Conservation (phyloP, 2,888 invertebrate species). For the Epinotia demarniana region DNA sequence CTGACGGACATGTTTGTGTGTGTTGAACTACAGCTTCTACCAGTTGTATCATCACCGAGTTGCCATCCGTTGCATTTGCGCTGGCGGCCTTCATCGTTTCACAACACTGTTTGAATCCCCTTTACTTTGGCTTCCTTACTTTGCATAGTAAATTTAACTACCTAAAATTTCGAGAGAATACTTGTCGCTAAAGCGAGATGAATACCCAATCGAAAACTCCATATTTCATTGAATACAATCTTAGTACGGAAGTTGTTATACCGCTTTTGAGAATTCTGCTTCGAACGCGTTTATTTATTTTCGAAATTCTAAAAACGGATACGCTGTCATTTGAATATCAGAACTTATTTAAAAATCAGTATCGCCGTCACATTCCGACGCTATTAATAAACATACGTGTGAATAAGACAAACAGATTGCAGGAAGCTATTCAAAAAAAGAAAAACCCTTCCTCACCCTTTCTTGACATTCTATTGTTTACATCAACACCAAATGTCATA, state of each 20-base stretch:
- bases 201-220: neutral
- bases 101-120: conserved; percentile 28
- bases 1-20: neutral
- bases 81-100: conserved; percentile 36
- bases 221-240: neutral
- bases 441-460: conserved; percentile 83
- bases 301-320: conserved; percentile 81
- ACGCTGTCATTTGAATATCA: conserved; percentile 81
- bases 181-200: neutral
- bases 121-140: conserved; percentile 37
- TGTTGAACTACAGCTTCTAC: neutral
- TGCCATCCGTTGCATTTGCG: conserved; percentile 27
- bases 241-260: conserved; percentile 79
- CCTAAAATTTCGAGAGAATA: neutral
- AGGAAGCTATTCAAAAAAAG: conserved; percentile 83
- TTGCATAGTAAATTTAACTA: conserved; percentile 1
- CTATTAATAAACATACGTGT: conserved; percentile 50
- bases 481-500: conserved; percentile 64
- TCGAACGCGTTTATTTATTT: conserved; percentile 72
- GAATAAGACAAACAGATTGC: conserved; percentile 68
- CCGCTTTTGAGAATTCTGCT: conserved; percentile 68
- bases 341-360: conserved; percentile 71
- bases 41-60: neutral
- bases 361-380: conserved; percentile 59
- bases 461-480: conserved; percentile 77